Evolutionary conservation across 2,113 vertebrate genomes (phyloP).

Genomic region (Raja brachyura): DNA sequence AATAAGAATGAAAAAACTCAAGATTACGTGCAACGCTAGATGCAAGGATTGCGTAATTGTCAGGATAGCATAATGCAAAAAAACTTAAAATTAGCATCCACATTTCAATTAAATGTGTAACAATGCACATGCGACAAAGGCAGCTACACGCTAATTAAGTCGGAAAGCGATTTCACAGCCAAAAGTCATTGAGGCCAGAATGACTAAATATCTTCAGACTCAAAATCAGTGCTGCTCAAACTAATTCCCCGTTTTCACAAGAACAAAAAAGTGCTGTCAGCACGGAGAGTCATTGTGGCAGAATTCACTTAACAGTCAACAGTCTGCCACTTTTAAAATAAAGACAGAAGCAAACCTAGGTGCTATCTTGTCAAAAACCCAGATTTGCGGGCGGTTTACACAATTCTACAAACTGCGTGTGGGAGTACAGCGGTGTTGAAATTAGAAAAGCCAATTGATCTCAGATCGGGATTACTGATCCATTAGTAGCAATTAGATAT

Average conservation of each 20-base stretch:
- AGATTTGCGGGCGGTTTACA: constrained; percentile 23
- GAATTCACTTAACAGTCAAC: neutral
- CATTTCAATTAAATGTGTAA: neutral
- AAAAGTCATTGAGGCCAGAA: neutral
- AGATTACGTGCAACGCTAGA: neutral
- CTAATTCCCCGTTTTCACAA: neutral
- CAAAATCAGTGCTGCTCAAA: neutral
- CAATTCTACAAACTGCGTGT: neutral
- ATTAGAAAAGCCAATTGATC: neutral
- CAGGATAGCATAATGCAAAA: too few relatives aligned
- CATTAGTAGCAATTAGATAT: neutral
- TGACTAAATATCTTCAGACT: neutral
- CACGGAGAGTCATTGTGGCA: neutral
- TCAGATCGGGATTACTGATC: neutral
- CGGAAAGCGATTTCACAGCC: neutral
- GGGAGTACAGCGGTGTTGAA: constrained; percentile 6
- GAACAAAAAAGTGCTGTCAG: neutral
- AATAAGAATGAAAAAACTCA: neutral
- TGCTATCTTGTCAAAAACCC: constrained; percentile 22
- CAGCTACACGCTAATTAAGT: neutral
- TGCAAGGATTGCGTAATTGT: neutral
- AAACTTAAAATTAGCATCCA: neutral
- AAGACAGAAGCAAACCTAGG: neutral
- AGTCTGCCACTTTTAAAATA: neutral
- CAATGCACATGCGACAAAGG: neutral